Base-by-base conservation (phyloP, 2,113 vertebrate genomes). In the Archocentrus centrarchus region DNA sequence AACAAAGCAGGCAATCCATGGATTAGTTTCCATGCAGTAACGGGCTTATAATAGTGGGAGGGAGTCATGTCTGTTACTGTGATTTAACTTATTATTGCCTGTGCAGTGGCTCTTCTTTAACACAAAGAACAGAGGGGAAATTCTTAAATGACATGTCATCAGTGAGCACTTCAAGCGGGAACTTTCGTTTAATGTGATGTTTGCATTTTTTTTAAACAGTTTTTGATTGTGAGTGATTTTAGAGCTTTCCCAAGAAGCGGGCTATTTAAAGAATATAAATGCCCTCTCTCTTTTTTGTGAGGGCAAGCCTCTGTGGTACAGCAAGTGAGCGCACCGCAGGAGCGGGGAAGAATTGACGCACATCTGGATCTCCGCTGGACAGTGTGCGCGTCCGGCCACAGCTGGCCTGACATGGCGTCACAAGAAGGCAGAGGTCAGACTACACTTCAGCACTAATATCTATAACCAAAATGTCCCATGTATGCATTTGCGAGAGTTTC, bases 351-450 rank as follows among this genome's bases (percentile, higher is more conserved):
- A 91, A 91, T 90, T 94, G 94, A 95, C 94, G 93, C 94, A 95
- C 94, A 95, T 95, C 94, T 95, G 94, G 93, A 94, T 89, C 87
- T 87, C 88, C 89, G 18, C 85, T 91, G 91, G 92, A 92, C 64
- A 75, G 85, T 41, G 73, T 79, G 85, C 55, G 86, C 53, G 90
- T 90, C 88, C 77, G 82, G 91, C 91, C 92, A 93, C 94, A 92
- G 93, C 92, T 95, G 92, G 91, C 80, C 91, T 81, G 81, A 91
- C 83, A 89, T 91, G 84, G 91, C 93, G 92, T 92, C 89, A 90
- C 44, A 4, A 30, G 14, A 47, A 76, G 58, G 47, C 80, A 78
- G 82, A 70, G 82, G 79, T 87, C 83, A 68, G 41, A 35, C 35
- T 27, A 58, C 61, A 86, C 24, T 73, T 68, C 80, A 59, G 27